A percentile compares a stretch with the other conserved stretches of the same genome.
Evolutionary conservation across 2,888 invertebrate species (phyloP).

Genomic region (Seladonia tumulorum): DNA sequence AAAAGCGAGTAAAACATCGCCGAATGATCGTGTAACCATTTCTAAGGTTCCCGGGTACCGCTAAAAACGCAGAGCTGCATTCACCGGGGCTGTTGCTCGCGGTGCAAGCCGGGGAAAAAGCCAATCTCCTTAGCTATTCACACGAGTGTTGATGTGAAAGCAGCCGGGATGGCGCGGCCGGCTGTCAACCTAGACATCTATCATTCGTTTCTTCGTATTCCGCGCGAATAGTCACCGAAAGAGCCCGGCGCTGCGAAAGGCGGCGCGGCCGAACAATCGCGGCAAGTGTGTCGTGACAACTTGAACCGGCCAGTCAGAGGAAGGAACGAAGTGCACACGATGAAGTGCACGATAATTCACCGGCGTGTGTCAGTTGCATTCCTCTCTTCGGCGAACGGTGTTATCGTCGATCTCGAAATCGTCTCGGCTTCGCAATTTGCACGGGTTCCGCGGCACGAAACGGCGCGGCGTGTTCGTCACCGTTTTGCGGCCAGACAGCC

Average conservation of each 20-base stretch:
- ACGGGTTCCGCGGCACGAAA: neutral
- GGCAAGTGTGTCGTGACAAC: conserved; percentile 9
- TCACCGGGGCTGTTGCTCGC: neutral
- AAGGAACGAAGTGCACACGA: conserved; percentile 15
- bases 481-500: conserved; percentile 66
- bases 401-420: conserved; percentile 60
- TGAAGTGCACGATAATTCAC: conserved; percentile 34
- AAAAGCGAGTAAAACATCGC: neutral
- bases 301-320: conserved; percentile 24
- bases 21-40: neutral
- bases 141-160: neutral
- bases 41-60: neutral
- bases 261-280: conserved; percentile 3
- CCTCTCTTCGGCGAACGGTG: neutral
- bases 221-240: neutral
- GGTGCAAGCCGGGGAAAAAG: neutral
- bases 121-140: neutral
- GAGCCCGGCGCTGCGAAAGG: neutral
- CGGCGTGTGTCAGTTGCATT: conserved; percentile 32
- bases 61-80: neutral
- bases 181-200: neutral
- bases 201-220: conserved; percentile 6
- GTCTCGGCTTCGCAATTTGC: conserved; percentile 4
- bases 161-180: neutral
- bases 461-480: neutral